Evolutionary conservation across 2,888 invertebrate species (phyloP).

Genomic region (Caenorhabditis sp.): DNA sequence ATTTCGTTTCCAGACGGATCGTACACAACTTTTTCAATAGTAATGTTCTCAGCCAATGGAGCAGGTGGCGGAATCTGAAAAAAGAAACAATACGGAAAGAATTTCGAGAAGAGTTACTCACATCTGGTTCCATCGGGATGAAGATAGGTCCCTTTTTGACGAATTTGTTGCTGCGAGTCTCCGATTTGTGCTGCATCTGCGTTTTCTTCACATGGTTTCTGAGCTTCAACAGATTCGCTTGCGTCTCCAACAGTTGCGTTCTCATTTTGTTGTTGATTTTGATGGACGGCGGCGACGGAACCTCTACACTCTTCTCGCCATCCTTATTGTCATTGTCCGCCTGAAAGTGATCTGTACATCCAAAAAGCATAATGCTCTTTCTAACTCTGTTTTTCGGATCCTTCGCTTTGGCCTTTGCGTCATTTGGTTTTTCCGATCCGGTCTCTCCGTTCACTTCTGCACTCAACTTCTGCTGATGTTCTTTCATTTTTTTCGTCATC

Average conservation of each 20-base stretch:
- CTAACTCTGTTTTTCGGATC: not conserved
- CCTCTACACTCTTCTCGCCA: conserved; percentile 2
- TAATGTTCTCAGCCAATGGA: not conserved
- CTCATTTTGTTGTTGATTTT: conserved; percentile 11
- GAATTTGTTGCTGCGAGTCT: not conserved
- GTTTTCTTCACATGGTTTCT: conserved; percentile 5
- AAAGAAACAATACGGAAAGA: not conserved
- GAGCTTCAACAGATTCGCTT: conserved; percentile 6
- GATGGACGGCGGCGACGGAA: not conserved
- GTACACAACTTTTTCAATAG: conserved; percentile 9
- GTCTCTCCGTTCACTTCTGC: not conserved
- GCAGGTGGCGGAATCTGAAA: conserved; percentile 14
- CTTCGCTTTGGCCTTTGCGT: not conserved
- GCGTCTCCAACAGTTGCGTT: not conserved
- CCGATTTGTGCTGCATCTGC: conserved; percentile 2
- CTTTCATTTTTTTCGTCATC: not conserved
- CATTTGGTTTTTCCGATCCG: no score
- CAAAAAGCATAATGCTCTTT: not conserved
- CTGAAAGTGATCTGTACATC: not conserved
- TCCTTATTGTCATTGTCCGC: not conserved
- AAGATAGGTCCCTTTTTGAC: conserved; percentile 20
- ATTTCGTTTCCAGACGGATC: conserved; percentile 18
- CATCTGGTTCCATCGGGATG: conserved; percentile 23
- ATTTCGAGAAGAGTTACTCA: not conserved
- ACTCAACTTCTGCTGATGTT: not conserved